Evolutionary conservation across 1,140 invertebrate genomes (phyloP).

Genomic region (Zaprionus vittiger): DNA sequence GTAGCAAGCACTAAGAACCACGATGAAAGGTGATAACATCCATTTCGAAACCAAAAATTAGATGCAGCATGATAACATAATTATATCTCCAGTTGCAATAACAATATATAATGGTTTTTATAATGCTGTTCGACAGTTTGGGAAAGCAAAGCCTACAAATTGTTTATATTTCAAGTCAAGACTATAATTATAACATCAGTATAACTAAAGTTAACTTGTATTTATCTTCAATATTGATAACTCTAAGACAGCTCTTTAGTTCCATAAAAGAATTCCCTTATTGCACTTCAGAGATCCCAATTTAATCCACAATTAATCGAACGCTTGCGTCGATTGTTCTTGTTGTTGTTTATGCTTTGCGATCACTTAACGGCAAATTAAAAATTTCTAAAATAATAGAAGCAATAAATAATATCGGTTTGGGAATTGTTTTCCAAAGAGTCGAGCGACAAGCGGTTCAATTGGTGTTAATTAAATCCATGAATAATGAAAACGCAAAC

Average conservation of each 20-base stretch:
- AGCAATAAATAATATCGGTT: conserved; percentile 72
- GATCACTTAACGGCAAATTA: conserved; percentile 71
- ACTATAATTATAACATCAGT: not conserved
- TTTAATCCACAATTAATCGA: conserved; percentile 5
- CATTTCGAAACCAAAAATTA: not conserved
- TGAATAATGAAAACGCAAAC: conserved; percentile 77
- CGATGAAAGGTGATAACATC: conserved; percentile 5
- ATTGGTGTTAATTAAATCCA: conserved; percentile 85
- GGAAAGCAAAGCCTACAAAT: no score
- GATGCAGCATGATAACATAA: not conserved
- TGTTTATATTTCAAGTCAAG: not conserved
- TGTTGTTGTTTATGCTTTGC: conserved; percentile 13
- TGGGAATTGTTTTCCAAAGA: conserved; percentile 71
- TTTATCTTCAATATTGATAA: no score
- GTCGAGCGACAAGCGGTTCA: conserved; percentile 81
- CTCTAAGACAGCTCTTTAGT: not conserved
- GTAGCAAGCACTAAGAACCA: conserved; percentile 11
- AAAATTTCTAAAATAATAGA: conserved; percentile 54
- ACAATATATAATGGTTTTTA: conserved; percentile 11
- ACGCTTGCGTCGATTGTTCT: not conserved
- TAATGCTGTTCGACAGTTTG: no score
- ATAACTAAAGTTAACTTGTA: not conserved
- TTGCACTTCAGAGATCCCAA: not conserved
- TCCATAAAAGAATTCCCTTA: not conserved
- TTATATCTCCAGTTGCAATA: not conserved